Conservation (phyloP, 2,888 invertebrate genomes). For the Pyrocoelia pectoralis region DNA sequence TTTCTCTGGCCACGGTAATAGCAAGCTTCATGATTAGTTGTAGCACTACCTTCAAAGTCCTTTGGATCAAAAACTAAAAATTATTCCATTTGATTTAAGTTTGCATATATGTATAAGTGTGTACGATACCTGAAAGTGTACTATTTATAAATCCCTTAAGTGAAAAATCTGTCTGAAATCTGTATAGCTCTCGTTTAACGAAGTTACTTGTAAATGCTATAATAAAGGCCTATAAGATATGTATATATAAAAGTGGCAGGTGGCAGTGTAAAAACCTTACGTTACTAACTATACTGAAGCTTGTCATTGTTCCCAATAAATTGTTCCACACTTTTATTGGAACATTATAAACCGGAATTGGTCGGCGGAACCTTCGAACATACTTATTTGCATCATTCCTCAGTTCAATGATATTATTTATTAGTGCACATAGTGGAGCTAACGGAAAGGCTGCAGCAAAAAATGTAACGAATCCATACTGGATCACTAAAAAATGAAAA, state of each 20-base stretch:
- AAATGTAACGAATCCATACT: conserved; percentile 72
- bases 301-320: conserved; percentile 51
- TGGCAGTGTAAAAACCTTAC: conserved; percentile 40
- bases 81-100: too few species aligned
- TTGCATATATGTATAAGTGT: neutral
- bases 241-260: conserved; percentile 11
- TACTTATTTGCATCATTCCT: conserved; percentile 52
- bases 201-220: conserved; percentile 50
- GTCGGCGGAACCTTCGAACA: conserved; percentile 44
- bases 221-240: conserved; percentile 52
- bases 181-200: conserved; percentile 45
- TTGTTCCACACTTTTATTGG: conserved; percentile 52
- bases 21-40: conserved; percentile 43
- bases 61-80: conserved; percentile 44
- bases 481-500: conserved; percentile 60
- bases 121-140: conserved; percentile 47
- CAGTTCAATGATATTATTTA: conserved; percentile 71
- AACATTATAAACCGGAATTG: conserved; percentile 42
- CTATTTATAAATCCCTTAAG: conserved; percentile 44
- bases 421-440: conserved; percentile 69
- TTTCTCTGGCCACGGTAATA: conserved; percentile 58
- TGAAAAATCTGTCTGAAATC: conserved; percentile 10
- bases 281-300: conserved; percentile 52
- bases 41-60: conserved; percentile 38
- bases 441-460: conserved; percentile 73